Evolutionary conservation across 2,888 invertebrate genomes (phyloP).

Genomic region (Agrotis segetum): DNA sequence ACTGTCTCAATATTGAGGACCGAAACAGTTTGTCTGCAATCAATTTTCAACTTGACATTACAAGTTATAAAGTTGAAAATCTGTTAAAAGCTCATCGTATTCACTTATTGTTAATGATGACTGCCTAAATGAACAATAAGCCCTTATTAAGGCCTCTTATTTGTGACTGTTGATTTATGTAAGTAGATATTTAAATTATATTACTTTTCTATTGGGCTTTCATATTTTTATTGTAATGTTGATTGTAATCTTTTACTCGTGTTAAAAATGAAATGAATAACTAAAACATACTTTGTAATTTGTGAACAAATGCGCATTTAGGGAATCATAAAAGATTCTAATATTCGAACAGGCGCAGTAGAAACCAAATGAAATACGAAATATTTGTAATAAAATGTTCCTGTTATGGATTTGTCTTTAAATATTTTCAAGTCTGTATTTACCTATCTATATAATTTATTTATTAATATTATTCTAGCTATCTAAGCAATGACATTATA

Average conservation of each 20-base stretch:
- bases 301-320: neutral
- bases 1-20: no score
- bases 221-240: conserved; percentile 27
- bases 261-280: conserved; percentile 19
- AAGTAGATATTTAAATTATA: conserved; percentile 20
- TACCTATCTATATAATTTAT: conserved; percentile 58
- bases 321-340: no score
- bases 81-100: no score
- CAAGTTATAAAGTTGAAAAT: no score
- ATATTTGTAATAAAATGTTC: conserved; percentile 77
- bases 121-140: conserved; percentile 24
- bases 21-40: no score
- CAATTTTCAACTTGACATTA: no score
- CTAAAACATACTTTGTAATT: neutral
- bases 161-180: conserved; percentile 33
- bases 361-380: conserved; percentile 63
- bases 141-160: conserved; percentile 1
- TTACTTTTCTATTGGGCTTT: conserved; percentile 12
- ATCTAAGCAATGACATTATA: conserved; percentile 58
- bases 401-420: conserved; percentile 85
- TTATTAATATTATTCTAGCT: conserved; percentile 56
- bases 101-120: neutral
- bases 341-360: conserved; percentile 36
- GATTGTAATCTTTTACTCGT: conserved; percentile 19
- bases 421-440: conserved; percentile 72